Evolutionary conservation across 2,113 vertebrate species (phyloP).

Genomic region (Bettongia penicillata): DNA sequence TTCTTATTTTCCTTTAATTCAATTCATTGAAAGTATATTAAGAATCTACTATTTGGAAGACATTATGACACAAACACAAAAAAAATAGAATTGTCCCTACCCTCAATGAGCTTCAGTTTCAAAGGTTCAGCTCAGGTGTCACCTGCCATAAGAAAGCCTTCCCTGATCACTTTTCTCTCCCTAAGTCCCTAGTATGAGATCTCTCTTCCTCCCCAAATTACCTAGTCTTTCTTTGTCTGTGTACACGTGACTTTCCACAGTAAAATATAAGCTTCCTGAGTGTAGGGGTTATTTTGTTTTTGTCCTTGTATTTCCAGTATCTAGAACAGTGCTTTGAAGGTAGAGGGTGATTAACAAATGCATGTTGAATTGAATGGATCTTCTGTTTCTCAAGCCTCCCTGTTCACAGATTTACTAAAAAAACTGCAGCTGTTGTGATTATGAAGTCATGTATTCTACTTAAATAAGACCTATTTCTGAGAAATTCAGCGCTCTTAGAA

Average conservation of each 20-base stretch:
- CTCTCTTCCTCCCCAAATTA: background rate
- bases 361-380: background rate
- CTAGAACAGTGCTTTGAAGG: background rate
- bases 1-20: background rate
- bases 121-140: background rate
- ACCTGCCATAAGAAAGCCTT: background rate
- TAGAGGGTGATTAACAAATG: background rate
- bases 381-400: background rate
- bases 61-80: background rate
- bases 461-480: background rate
- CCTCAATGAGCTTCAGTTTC: background rate
- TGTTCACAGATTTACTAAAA: background rate
- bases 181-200: background rate
- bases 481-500: background rate
- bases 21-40: background rate
- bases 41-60: background rate
- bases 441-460: background rate
- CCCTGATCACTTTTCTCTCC: background rate
- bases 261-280: background rate
- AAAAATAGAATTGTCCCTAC: background rate
- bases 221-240: background rate
- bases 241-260: background rate
- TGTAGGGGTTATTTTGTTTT: background rate
- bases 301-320: background rate
- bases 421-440: background rate